Conservation (phyloP, 2,888 invertebrate species). For the Drosophila niveifrons region DNA sequence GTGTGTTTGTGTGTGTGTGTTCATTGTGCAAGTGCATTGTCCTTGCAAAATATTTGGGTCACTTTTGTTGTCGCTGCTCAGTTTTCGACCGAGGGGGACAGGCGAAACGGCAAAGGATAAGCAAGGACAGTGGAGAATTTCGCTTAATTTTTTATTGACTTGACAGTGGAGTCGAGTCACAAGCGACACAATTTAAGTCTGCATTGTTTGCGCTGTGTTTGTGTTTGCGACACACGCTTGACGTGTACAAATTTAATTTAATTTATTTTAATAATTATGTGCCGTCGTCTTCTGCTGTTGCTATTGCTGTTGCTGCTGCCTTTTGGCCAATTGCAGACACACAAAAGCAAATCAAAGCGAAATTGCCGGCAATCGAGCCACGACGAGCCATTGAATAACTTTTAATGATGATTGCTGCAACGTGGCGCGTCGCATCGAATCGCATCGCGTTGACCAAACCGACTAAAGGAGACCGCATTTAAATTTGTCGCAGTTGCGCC, state of each 20-base stretch:
- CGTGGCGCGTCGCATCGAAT: constrained; percentile 55
- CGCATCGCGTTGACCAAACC: constrained; percentile 26
- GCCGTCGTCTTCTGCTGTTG: constrained; percentile 16
- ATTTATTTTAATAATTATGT: constrained; percentile 82
- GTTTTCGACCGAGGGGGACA: constrained; percentile 54
- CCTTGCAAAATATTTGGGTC: constrained; percentile 79
- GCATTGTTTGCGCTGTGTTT: not conserved
- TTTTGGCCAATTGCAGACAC: constrained; percentile 11
- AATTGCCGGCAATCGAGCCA: constrained; percentile 59
- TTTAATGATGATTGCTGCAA: constrained; percentile 83
- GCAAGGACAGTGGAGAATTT: constrained; percentile 1
- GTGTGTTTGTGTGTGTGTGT: constrained; percentile 36
- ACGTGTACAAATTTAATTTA: constrained; percentile 82
- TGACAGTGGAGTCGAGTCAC: constrained; percentile 53
- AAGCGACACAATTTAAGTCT: constrained; percentile 2
- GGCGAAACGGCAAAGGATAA: not conserved
- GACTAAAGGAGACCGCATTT: constrained; percentile 72
- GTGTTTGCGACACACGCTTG: constrained; percentile 80
- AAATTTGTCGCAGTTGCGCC: constrained; percentile 81
- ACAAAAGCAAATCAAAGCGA: constrained; percentile 65
- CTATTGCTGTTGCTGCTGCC: not conserved
- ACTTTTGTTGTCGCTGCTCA: constrained; percentile 79
- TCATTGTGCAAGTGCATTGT: constrained; percentile 78
- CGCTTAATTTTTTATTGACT: constrained; percentile 77
- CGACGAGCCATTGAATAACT: constrained; percentile 76